A percentile compares a stretch with the other conserved stretches of the same genome.
These are phyloP conservation scores for Tetrax tetrax DNA, from an alignment of 2,113 vertebrate genomes.

Conservation along the genomic window DNA sequence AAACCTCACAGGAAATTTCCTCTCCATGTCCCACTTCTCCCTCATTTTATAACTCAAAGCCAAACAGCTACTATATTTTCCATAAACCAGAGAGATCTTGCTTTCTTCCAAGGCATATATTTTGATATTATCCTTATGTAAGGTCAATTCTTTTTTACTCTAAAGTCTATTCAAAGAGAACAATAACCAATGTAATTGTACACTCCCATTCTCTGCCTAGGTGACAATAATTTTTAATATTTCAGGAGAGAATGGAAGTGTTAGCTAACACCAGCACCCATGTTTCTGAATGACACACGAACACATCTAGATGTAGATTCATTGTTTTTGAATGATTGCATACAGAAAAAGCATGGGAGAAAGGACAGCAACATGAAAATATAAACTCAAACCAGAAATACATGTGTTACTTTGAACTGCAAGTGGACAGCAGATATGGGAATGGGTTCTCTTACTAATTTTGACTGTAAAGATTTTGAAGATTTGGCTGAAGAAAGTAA, in stretches of 20 bases:
- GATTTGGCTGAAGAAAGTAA: background rate
- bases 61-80: background rate
- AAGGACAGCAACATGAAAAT: background rate
- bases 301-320: background rate
- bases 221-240: background rate
- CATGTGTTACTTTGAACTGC: background rate
- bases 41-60: background rate
- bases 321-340: background rate
- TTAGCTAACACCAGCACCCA: background rate
- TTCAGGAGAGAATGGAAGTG: background rate
- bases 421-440: background rate
- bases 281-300: background rate
- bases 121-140: background rate
- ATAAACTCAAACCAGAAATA: background rate
- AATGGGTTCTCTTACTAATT: background rate
- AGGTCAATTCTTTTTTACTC: background rate
- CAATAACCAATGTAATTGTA: background rate
- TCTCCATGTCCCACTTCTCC: background rate
- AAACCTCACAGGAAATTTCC: background rate
- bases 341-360: background rate
- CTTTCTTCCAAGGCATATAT: background rate
- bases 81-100: background rate
- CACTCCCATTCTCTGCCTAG: background rate
- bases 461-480: background rate
- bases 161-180: background rate